Base-by-base conservation (phyloP, 2,113 vertebrate species). In the Macquaria australasica region DNA sequence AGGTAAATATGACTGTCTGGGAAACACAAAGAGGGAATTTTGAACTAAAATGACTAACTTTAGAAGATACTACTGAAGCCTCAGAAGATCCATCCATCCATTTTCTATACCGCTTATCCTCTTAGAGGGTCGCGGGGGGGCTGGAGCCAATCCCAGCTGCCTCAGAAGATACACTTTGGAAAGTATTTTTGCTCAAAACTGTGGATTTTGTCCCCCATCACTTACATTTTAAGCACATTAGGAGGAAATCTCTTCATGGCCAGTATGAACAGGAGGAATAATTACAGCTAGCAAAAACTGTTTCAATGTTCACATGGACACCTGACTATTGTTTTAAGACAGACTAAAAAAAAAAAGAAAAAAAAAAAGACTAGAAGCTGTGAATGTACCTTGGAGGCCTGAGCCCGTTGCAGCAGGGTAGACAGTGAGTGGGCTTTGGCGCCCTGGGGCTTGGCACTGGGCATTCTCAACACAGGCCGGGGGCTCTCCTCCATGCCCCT, bases 381-480 rank as follows among this genome's bases (percentile, higher is more conserved):
- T 21, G 48, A 8, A 15, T 45, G 79, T 96, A 99, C 98, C 98
- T 99, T 99, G 90, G 97, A 97, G 86, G 98, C 97, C 95, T 98
- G 97, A 58, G 98, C 97, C 92, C 98, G 97, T 87, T 98, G 98
- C 88, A 99, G 95, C 70, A 99, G 93, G 1, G 98, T 98, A 88
- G 98, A 98, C 72, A 99, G 96, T 0, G 98, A 98, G 94, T 99
- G 98, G 7, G 97, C 96, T 91, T 98, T 99, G 91, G 92, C 96
- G 62, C 95, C 95, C 80, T 97, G 97, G 31, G 97, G 96, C 93
- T 98, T 99, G n/a, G 96, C 89, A 64, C 97, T 96, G 39, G 98
- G 96, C 95, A 99, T 98, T 87, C 98, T 96, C 74, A 99, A 95
- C 77, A 99, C 96, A 5, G 98, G 98, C 82, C 98, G 96, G 34